Evolutionary conservation across 1,140 invertebrate genomes (phyloP), one percentile per base, ranked within the genome.

Genomic region (Drosophila takahashii): DNA sequence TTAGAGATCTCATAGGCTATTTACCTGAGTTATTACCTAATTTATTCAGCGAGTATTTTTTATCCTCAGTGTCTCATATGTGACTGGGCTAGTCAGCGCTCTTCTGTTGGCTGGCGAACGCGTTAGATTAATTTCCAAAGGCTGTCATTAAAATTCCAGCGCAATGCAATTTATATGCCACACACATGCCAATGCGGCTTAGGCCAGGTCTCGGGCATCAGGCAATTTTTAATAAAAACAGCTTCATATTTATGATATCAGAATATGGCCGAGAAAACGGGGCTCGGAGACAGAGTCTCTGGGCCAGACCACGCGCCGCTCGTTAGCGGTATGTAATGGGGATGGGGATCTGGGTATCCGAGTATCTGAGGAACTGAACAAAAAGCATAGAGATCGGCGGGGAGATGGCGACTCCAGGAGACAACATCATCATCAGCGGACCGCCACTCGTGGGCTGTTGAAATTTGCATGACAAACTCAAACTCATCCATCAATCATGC

Each of bases 401-500:
- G 29, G 4, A 16, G 26, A 4, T 16, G 58, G 58, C 8, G 56
- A 58, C 59, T 39, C 51, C 42, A 18, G 57, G 64, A 77, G 56
- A 77, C 75, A 77, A 78, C 75, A 77, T 78, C 57, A 77, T 78
- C 71, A 74, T 48, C 65, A 56, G 36, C 9, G 26, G 34, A 18
- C 9, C 41, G 66, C 58, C 45, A 47, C 48, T 47, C 39, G 34
- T 39, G 39, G 50, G 53, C 76, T 74, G 84, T 83, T 87, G 84
- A 83, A 89, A 87, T 87, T 87, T 87, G 83, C 83, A 87, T 87
- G 83, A 87, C 83, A 87, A 87, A 87, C 83, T 89, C 83, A 87
- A 89, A 87, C 83, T 84, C 83, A 87, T 84, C 84, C 84, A 87
- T 87, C 84, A 87, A 87, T 87, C 83, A 87, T 15, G 65, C 64